Evolutionary conservation across 2,888 invertebrate genomes (phyloP).

Genomic region (Cephus spinipes): DNA sequence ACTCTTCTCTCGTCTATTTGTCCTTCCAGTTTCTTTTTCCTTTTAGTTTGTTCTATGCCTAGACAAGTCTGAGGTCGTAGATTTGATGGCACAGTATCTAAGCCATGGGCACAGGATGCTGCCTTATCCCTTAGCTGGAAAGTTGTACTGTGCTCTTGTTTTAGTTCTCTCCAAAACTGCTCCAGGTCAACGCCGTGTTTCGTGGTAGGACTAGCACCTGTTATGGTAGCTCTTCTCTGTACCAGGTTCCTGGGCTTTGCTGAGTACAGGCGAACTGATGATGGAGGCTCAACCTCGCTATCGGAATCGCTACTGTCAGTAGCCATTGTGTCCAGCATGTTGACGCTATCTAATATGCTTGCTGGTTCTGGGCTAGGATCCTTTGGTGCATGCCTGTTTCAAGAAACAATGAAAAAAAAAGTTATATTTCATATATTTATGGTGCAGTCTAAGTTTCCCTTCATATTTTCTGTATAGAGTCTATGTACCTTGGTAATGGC

Average conservation of each 20-base stretch:
- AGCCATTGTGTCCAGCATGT: constrained; percentile 58
- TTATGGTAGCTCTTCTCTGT: constrained; percentile 88
- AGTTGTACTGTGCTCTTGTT: constrained; percentile 69
- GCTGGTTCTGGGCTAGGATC: constrained; percentile 59
- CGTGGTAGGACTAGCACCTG: constrained; percentile 81
- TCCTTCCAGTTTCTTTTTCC: constrained; percentile 29
- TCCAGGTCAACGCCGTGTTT: constrained; percentile 76
- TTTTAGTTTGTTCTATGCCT: constrained; percentile 65
- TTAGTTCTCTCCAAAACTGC: constrained; percentile 82
- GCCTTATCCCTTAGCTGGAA: constrained; percentile 82
- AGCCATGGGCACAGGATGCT: constrained; percentile 80
- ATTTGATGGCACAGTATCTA: constrained; percentile 73
- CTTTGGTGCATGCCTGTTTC: constrained; percentile 51
- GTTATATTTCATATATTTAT: constrained; percentile 17
- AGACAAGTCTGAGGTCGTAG: constrained; percentile 76
- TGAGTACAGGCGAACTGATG: constrained; percentile 75
- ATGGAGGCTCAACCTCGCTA: constrained; percentile 70
- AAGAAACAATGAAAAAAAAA: constrained; percentile 26
- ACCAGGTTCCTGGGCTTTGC: constrained; percentile 81
- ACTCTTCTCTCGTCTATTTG: constrained; percentile 40
- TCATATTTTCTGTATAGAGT: neutral
- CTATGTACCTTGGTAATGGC: constrained; percentile 68
- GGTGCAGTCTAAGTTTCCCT: neutral
- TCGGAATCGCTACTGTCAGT: constrained; percentile 71
- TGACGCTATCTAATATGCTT: constrained; percentile 53